phyloP scores from a whole-genome alignment of 1,140 invertebrate genomes.

The Neodiprion lecontei region DNA sequence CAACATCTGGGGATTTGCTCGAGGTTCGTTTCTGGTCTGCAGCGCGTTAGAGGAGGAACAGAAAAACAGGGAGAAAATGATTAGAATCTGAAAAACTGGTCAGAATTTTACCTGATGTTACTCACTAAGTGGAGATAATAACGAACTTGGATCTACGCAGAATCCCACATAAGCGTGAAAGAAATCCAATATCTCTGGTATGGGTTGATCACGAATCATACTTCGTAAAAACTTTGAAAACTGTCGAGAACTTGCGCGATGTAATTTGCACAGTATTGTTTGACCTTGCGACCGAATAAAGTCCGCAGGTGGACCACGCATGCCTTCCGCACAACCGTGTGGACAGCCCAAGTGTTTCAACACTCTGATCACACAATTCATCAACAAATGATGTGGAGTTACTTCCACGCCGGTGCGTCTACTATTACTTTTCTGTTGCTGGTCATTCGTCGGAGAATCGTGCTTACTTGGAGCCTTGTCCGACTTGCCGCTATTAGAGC shows the following conservation, averaged over 20 bases:
- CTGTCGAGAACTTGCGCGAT: constrained; percentile 70
- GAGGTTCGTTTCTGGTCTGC: constrained; percentile 75
- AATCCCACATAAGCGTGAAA: constrained; percentile 95
- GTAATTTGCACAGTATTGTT: constrained; percentile 79
- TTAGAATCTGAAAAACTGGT: constrained; percentile 27
- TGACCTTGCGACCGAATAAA: constrained; percentile 88
- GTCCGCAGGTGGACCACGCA: constrained; percentile 87
- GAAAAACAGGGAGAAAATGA: constrained; percentile 29
- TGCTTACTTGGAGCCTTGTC: constrained; percentile 59
- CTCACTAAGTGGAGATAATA: constrained; percentile 87
- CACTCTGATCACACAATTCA: constrained; percentile 72
- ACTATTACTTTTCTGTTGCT: constrained; percentile 52
- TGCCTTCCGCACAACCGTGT: constrained; percentile 85
- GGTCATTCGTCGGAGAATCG: constrained; percentile 62
- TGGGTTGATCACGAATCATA: constrained; percentile 77
- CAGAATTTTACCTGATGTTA: constrained; percentile 36
- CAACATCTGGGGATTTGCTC: constrained; percentile 72
- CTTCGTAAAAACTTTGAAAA: constrained; percentile 83
- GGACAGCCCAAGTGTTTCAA: constrained; percentile 91
- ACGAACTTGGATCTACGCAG: constrained; percentile 86
- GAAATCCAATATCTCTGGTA: constrained; percentile 89
- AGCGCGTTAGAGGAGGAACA: constrained; percentile 28
- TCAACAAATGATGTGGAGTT: constrained; percentile 59
- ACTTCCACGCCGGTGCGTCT: constrained; percentile 41
- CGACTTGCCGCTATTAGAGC: constrained; percentile 41